Base-by-base conservation (phyloP, 1,140 invertebrate genomes). In the Achroia grisella region DNA sequence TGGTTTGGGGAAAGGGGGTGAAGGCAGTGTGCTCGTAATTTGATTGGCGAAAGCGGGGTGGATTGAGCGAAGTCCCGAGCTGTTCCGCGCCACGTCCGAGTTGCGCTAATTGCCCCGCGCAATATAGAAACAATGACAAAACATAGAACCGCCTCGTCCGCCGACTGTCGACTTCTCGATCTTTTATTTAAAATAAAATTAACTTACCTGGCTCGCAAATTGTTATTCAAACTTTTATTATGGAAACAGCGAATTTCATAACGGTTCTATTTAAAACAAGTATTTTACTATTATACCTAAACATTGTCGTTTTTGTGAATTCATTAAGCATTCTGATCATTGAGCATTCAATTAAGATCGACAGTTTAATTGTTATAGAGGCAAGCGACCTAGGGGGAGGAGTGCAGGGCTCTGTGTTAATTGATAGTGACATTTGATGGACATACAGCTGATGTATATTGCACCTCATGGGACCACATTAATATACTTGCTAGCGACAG, bases 51-150 rank as follows among this genome's bases (percentile, higher is more conserved):
- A 46, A 56, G 36, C 45, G 51, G 49, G n/a, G 42, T 29, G 62
- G 48, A 48, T 64, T 44, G 53, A 58, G 31, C 56, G 37, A 46
- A 46, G 53, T 41, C 36, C 54, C 47, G 49, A 42, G 49, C 58
- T 56, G 64, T 58, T 48, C 46, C 60, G 56, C 58, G 66, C 46
- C 60, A 54, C 58, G 66, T 71, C 67, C 71, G 64, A 71, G 58
- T 62, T 53, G 67, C 70, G 65, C 80, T 84, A 84, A 84, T 84
- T 84, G 77, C 77, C 72, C 54, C 66, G 73, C 68, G 74, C 75
- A 80, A 81, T 81, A 81, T 70, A 74, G 74, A 78, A 84, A 84
- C 80, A 84, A 84, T 84, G 75, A 80, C 75, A 81, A 77, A 81
- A 84, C 66, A 81, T 81, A 42, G 63, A 53, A 48, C 60, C 62